These are phyloP conservation scores for Tholera decimalis DNA, from an alignment of 2,888 invertebrate genomes.

Conservation along the genomic window DNA sequence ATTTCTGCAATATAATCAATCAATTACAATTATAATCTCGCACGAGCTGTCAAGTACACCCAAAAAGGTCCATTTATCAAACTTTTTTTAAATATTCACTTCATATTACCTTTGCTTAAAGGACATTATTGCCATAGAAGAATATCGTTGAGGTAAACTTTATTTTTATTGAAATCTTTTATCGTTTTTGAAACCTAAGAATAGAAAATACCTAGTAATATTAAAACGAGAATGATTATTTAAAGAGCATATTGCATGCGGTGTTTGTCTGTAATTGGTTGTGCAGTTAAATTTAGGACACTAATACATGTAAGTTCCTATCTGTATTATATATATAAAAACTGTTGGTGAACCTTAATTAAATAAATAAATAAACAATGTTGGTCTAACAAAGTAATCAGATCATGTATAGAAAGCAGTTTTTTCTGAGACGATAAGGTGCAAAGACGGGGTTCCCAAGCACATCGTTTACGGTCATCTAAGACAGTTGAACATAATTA, in stretches of 20 bases:
- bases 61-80: constrained; percentile 29
- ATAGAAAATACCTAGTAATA: too few species aligned
- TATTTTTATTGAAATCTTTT: not conserved
- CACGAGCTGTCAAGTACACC: constrained; percentile 11
- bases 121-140: not conserved
- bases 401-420: constrained; percentile 52
- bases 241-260: too few species aligned
- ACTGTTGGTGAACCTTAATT: too few species aligned
- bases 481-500: constrained; percentile 74
- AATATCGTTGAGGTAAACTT: not conserved
- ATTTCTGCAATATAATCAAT: constrained; percentile 24
- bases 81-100: constrained; percentile 2
- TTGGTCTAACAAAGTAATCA: constrained; percentile 48
- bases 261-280: too few species aligned
- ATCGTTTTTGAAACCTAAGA: too few species aligned
- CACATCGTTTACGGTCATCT: constrained; percentile 63
- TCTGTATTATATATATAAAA: too few species aligned
- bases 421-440: constrained; percentile 59
- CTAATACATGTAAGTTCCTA: not conserved
- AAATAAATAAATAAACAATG: constrained; percentile 21
- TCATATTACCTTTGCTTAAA: not conserved
- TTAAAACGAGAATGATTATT: too few species aligned
- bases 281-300: not conserved
- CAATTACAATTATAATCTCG: constrained; percentile 3
- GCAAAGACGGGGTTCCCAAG: constrained; percentile 61